Conservation (phyloP, 2,797 vertebrate species). For the Borostomias antarcticus region DNA sequence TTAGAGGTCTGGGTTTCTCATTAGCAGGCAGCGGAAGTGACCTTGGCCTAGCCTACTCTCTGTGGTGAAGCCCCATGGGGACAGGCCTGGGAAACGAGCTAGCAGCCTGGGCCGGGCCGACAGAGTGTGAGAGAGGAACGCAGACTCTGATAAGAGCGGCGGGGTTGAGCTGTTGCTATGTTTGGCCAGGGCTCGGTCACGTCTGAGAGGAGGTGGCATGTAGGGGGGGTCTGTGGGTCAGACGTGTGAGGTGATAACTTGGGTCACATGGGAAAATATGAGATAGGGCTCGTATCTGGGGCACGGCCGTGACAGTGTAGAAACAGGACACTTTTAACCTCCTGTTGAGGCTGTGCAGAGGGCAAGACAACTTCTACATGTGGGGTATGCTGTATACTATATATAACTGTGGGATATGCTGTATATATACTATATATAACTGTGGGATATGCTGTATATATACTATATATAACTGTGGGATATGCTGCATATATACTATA, state of each 20-base stretch:
- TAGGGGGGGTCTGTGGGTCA: background rate
- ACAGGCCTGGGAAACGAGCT: background rate
- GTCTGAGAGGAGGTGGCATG: background rate
- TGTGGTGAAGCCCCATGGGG: background rate
- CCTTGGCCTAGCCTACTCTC: no score
- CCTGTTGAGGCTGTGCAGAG: background rate
- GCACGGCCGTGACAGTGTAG: background rate
- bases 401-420: no score
- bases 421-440: no score
- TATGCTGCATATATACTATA: no score
- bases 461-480: no score
- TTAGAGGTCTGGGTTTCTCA: background rate
- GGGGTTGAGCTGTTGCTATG: constrained; percentile 3
- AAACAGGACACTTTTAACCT: background rate
- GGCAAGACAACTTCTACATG: background rate
- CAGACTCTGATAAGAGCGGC: background rate
- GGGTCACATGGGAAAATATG: background rate
- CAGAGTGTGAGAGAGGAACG: constrained; percentile 1
- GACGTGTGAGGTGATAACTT: background rate
- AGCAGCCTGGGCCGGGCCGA: background rate
- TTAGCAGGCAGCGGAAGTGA: background rate
- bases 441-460: no score
- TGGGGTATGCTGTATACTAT: background rate
- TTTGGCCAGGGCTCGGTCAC: background rate
- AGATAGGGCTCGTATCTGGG: constrained; percentile 1